A percentile compares a stretch with the other conserved stretches of the same genome.
These are phyloP conservation scores for Hydraecia micacea DNA, from an alignment of 2,888 invertebrate genomes.

Conservation along the genomic window DNA sequence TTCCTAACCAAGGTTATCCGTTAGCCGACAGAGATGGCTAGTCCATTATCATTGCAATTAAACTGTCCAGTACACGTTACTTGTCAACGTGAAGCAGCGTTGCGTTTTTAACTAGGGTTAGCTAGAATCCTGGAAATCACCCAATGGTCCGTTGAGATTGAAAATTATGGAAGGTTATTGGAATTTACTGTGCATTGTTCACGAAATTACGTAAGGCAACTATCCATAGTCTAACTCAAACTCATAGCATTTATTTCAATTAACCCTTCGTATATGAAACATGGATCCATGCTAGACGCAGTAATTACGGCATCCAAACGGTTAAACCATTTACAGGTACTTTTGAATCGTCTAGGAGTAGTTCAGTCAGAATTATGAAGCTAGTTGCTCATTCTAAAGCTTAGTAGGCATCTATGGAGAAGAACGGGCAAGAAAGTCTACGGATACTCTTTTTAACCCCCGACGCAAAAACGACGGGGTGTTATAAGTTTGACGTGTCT, in stretches of 20 bases:
- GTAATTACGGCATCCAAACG: not conserved
- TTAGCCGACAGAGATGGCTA: not conserved
- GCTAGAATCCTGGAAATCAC: not conserved
- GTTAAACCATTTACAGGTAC: not conserved
- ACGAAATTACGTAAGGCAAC: not conserved
- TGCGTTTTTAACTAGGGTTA: not conserved
- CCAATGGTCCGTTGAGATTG: not conserved
- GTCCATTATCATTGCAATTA: constrained; percentile 17
- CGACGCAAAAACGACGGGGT: no score
- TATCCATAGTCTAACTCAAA: not conserved
- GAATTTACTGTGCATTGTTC: not conserved
- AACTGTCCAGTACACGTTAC: not conserved
- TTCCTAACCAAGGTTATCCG: not conserved
- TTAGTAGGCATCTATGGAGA: not conserved
- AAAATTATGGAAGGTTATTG: no score
- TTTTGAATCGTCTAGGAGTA: not conserved
- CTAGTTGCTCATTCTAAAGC: not conserved
- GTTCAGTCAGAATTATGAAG: not conserved
- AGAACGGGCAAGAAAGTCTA: not conserved
- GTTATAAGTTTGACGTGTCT: no score
- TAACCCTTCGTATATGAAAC: not conserved
- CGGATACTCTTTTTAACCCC: not conserved
- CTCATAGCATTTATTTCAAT: not conserved
- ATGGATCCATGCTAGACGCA: not conserved
- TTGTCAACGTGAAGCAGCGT: constrained; percentile 11